phyloP scores from a whole-genome alignment of 2,888 invertebrate species.

The Trachelus iudaicus region DNA sequence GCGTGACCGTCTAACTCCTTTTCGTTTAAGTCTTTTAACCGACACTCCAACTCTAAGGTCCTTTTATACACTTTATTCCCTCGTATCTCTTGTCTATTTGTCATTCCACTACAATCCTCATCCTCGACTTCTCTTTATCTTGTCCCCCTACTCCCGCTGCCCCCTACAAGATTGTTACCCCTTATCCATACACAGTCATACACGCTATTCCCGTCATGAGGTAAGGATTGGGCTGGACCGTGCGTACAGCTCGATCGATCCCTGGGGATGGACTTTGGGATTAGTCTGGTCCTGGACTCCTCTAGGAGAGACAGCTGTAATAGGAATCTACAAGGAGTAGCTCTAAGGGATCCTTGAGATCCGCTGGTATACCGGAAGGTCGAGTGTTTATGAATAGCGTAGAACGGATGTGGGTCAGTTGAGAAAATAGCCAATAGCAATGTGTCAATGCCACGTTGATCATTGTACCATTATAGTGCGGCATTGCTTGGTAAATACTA shows the following conservation, averaged over 20 bases:
- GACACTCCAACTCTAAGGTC: slow-evolving; percentile 11
- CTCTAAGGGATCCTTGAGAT: neutral
- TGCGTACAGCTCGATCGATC: neutral
- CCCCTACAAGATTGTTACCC: neutral
- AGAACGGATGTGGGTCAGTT: slow-evolving; percentile 1
- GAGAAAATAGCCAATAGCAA: slow-evolving; percentile 3
- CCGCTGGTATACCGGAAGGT: neutral
- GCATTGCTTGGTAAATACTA: neutral
- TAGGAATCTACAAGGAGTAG: neutral
- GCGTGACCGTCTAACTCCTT: slow-evolving; percentile 65
- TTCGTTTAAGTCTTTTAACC: slow-evolving; percentile 42
- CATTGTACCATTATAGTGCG: neutral
- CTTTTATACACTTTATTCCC: neutral
- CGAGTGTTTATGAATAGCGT: slow-evolving; percentile 2
- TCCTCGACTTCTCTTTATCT: neutral
- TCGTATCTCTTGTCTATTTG: neutral
- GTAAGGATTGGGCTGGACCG: neutral
- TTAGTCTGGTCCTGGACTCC: neutral
- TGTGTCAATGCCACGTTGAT: neutral
- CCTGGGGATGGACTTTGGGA: neutral
- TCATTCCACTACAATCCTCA: neutral
- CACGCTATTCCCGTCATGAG: neutral
- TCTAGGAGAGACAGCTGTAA: neutral
- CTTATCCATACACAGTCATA: neutral
- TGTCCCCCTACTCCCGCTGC: neutral